Conservation (phyloP, 2,113 vertebrate species). For the Lagopus leucura region DNA sequence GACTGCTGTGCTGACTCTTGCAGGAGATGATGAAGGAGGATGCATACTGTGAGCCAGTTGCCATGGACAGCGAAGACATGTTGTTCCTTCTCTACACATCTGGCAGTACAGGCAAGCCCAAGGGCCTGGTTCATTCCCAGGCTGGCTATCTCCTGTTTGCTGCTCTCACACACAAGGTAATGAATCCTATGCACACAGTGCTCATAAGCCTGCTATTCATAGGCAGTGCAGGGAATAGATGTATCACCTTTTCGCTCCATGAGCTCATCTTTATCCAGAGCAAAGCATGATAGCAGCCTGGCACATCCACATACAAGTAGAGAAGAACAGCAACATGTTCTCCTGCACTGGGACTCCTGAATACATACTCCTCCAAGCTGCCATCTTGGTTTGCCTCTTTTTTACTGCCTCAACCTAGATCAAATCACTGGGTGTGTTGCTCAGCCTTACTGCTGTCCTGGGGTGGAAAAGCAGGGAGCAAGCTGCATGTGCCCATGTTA, state of each 20-base stretch:
- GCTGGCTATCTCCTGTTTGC: constrained; percentile 84
- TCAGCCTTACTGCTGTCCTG: not conserved
- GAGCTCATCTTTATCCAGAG: not conserved
- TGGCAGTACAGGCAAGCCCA: constrained; percentile 85
- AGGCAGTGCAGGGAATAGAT: not conserved
- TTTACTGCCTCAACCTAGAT: not conserved
- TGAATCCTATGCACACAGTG: not conserved
- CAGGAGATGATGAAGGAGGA: constrained; percentile 84
- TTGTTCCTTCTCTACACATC: constrained; percentile 84
- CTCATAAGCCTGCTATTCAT: not conserved
- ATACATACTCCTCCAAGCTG: not conserved
- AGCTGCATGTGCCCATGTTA: not conserved
- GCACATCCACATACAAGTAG: not conserved
- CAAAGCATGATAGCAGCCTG: not conserved
- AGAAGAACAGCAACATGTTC: not conserved
- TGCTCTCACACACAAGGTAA: constrained; percentile 83
- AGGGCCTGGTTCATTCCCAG: constrained; percentile 84
- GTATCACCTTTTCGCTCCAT: not conserved
- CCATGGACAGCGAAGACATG: constrained; percentile 82
- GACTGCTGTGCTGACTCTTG: not conserved
- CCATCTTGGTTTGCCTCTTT: not conserved
- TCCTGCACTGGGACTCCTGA: not conserved
- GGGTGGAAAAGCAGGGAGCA: not conserved
- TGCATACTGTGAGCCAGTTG: constrained; percentile 75
- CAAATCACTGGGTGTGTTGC: not conserved